Percentiles rank a stretch among this genome's conserved stretches.
Conservation (phyloP, 1,140 invertebrate species). For the Proctacanthus coquilletti region DNA sequence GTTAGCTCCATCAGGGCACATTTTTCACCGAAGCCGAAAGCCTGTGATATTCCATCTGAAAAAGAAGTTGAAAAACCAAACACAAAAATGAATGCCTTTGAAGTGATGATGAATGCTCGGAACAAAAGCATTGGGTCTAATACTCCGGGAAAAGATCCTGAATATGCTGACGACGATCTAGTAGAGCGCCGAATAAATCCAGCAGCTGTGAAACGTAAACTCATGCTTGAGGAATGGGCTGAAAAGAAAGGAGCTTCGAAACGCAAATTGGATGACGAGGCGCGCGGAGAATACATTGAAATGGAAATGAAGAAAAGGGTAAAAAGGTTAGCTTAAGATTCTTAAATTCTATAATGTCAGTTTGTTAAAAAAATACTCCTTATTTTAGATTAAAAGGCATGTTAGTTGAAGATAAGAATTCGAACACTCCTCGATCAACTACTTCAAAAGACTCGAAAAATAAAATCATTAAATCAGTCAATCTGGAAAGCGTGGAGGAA, state of each 20-base stretch:
- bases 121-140: slow-evolving; percentile 44
- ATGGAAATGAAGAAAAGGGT: slow-evolving; percentile 37
- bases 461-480: not conserved
- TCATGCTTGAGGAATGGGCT: slow-evolving; percentile 39
- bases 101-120: slow-evolving; percentile 43
- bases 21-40: slow-evolving; percentile 6
- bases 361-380: too few species aligned
- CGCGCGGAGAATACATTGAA: slow-evolving; percentile 35
- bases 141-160: slow-evolving; percentile 36
- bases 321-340: slow-evolving; percentile 29
- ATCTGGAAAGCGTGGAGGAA: slow-evolving; percentile 2
- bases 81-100: slow-evolving; percentile 36
- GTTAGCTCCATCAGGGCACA: too few species aligned
- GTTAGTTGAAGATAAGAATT: slow-evolving; percentile 2
- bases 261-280: slow-evolving; percentile 35
- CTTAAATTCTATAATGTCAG: too few species aligned
- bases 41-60: slow-evolving; percentile 14
- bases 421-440: not conserved
- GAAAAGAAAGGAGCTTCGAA: slow-evolving; percentile 38
- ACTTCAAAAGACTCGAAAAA: too few species aligned
- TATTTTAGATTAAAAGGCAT: slow-evolving; percentile 1
- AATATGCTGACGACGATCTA: slow-evolving; percentile 2
- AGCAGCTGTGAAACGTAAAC: slow-evolving; percentile 30
- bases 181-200: slow-evolving; percentile 3
- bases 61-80: slow-evolving; percentile 23